Conservation (phyloP, 2,113 vertebrate genomes). For the Macaca mulatta region DNA sequence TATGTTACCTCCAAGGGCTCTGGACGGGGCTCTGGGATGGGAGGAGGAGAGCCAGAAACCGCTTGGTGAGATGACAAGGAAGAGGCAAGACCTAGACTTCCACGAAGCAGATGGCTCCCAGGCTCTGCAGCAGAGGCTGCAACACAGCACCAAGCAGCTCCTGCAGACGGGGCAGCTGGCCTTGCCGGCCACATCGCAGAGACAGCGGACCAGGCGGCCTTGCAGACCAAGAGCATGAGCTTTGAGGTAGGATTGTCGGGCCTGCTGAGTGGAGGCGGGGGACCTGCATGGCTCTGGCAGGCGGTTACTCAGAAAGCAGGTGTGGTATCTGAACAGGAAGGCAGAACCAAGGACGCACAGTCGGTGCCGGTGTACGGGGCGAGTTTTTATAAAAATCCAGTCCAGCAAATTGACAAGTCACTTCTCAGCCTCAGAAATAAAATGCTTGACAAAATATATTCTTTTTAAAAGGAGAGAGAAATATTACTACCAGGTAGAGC, state of each 20-base stretch:
- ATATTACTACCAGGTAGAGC: constrained; percentile 13
- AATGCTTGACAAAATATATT: constrained; percentile 51
- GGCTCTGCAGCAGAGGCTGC: background rate
- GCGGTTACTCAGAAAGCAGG: background rate
- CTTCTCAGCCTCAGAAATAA: constrained; percentile 47
- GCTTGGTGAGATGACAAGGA: too few species aligned
- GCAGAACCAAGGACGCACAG: background rate
- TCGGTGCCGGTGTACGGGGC: constrained; percentile 42
- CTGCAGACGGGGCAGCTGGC: background rate
- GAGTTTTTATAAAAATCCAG: constrained; percentile 4
- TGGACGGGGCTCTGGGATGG: background rate
- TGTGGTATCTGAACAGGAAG: constrained; percentile 15
- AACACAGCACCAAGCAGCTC: background rate
- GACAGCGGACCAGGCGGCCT: background rate
- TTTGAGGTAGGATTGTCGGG: constrained; percentile 85
- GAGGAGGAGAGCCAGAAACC: background rate
- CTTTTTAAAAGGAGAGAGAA: constrained; percentile 58
- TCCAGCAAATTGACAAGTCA: constrained; percentile 37
- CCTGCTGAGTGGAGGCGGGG: constrained; percentile 67
- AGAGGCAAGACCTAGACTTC: background rate
- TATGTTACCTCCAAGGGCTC: background rate
- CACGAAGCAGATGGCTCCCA: background rate
- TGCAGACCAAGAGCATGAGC: constrained; percentile 19
- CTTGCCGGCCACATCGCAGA: background rate
- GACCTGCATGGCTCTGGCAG: constrained; percentile 45